A percentile compares a stretch with the other conserved stretches of the same genome.
Conservation (phyloP, 1,140 invertebrate species). For the Pteromalus puparum region DNA sequence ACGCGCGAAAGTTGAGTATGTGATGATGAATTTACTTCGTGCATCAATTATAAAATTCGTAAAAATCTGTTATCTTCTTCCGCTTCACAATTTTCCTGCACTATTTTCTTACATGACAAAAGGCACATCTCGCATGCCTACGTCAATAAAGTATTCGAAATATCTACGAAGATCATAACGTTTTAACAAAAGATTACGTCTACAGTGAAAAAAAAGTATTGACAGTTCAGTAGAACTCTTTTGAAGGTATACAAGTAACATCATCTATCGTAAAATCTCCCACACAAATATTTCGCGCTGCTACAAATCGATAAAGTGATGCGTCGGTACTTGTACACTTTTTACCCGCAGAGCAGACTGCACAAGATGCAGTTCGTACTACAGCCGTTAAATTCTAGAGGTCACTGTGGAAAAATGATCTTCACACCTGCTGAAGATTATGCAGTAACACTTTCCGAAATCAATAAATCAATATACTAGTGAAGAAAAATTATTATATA, state of each 20-base stretch:
- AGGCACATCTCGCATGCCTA: no score
- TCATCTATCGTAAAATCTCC: constrained; percentile 16
- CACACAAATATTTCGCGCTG: no score
- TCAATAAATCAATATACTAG: background rate
- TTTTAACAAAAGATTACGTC: no score
- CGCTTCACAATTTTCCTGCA: no score
- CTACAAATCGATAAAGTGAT: background rate
- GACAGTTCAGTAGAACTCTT: background rate
- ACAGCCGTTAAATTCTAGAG: background rate
- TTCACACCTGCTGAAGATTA: background rate
- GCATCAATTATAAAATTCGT: no score
- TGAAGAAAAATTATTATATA: background rate
- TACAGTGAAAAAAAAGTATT: no score
- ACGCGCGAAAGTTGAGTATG: no score
- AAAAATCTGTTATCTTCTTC: no score
- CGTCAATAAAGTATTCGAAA: no score
- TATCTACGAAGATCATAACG: no score
- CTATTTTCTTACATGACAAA: no score
- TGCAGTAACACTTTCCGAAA: background rate
- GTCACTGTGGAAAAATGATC: background rate
- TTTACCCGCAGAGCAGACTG: background rate
- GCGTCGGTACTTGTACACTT: background rate
- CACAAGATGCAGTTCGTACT: background rate
- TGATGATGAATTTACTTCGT: no score
- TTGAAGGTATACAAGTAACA: background rate